These are phyloP conservation scores for Sesia bembeciformis DNA, from an alignment of 2,888 invertebrate genomes.

Conservation along the genomic window DNA sequence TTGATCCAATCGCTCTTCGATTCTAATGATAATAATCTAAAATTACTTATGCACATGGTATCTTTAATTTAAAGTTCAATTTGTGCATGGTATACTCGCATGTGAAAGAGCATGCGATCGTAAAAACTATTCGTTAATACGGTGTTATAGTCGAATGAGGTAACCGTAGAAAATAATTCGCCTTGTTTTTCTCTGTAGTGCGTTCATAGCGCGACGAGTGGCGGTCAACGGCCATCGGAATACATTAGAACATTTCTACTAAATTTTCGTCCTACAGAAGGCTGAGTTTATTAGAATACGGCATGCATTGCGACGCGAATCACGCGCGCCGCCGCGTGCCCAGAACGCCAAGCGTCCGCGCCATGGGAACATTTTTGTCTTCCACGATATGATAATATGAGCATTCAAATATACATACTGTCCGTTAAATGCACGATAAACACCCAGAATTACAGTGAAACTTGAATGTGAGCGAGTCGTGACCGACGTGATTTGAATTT, in stretches of 20 bases:
- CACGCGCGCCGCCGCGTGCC: slow-evolving; percentile 64
- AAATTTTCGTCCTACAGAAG: slow-evolving; percentile 75
- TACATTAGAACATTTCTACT: slow-evolving; percentile 73
- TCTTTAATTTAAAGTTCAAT: slow-evolving; percentile 17
- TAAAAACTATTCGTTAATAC: slow-evolving; percentile 4
- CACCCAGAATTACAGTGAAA: slow-evolving; percentile 74
- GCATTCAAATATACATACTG: slow-evolving; percentile 74
- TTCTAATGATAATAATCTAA: slow-evolving; percentile 44
- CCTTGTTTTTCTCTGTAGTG: slow-evolving; percentile 1
- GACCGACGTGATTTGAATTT: slow-evolving; percentile 65
- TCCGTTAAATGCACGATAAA: slow-evolving; percentile 75
- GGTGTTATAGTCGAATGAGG: neutral
- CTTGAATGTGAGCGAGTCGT: slow-evolving; percentile 67
- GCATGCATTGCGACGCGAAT: slow-evolving; percentile 50
- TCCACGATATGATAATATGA: slow-evolving; percentile 75
- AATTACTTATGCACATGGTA: slow-evolving; percentile 40
- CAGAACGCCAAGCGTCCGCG: slow-evolving; percentile 57
- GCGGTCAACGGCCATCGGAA: slow-evolving; percentile 68
- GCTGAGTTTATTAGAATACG: slow-evolving; percentile 72
- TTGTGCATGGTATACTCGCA: slow-evolving; percentile 8
- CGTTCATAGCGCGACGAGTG: slow-evolving; percentile 24
- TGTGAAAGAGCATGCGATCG: slow-evolving; percentile 9
- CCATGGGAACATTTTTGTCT: slow-evolving; percentile 75
- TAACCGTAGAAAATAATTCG: slow-evolving; percentile 1
- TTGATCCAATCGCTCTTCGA: slow-evolving; percentile 27